phyloP scores from a whole-genome alignment of 2,113 vertebrate genomes.

The Hydrolagus affinis region DNA sequence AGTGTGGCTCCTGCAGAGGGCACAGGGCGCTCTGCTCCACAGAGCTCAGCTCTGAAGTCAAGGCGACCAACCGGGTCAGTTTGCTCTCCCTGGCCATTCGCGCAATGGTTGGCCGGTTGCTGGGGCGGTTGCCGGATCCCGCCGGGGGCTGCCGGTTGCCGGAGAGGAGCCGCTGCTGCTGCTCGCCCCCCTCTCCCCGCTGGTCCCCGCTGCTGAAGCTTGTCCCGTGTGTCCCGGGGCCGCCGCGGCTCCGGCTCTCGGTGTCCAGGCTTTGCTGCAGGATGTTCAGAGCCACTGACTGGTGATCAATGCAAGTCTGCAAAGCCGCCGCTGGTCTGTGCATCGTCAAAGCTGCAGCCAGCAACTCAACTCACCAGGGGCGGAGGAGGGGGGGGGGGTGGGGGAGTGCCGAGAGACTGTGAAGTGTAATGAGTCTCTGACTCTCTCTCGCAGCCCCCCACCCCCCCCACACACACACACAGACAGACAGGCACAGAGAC shows the following conservation, averaged over 20 bases:
- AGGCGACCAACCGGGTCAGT: neutral
- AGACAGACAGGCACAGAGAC: too few relatives aligned
- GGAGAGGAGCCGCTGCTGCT: neutral
- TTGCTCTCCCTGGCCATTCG: conserved; percentile 16
- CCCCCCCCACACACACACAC: too few relatives aligned
- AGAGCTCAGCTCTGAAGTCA: neutral
- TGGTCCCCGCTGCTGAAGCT: too few relatives aligned
- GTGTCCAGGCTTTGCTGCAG: conserved; percentile 12
- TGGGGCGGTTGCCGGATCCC: neutral
- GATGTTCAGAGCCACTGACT: neutral
- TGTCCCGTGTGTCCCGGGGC: too few relatives aligned
- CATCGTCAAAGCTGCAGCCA: too few relatives aligned
- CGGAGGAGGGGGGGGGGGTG: too few relatives aligned
- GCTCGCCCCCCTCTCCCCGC: too few relatives aligned
- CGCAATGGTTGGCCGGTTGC: neutral
- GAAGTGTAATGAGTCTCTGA: too few relatives aligned
- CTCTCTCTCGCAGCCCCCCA: too few relatives aligned
- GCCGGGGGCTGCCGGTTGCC: neutral
- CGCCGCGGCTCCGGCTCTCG: neutral
- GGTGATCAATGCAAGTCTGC: neutral
- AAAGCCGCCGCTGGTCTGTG: neutral
- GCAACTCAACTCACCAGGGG: too few relatives aligned
- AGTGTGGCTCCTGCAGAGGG: neutral
- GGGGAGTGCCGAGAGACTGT: too few relatives aligned
- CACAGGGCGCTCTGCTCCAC: neutral